phyloP scores from a whole-genome alignment of 2,888 invertebrate genomes.

The Pelosia muscerda region DNA sequence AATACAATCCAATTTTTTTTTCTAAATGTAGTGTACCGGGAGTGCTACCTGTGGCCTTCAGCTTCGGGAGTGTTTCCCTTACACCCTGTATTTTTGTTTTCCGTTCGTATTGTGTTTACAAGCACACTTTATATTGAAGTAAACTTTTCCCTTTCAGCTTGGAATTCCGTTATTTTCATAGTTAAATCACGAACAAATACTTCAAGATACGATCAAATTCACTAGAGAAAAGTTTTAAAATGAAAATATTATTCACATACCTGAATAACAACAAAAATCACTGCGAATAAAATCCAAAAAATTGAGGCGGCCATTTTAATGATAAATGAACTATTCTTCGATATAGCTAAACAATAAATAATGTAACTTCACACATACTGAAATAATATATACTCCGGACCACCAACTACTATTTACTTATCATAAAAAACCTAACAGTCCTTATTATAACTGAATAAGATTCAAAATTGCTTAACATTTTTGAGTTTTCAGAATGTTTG shows the following conservation, averaged over 20 bases:
- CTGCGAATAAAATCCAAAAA: constrained; percentile 5
- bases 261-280: constrained; percentile 7
- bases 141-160: too few species aligned
- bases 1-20: too few species aligned
- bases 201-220: too few species aligned
- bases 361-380: neutral
- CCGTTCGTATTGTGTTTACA: too few species aligned
- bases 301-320: neutral
- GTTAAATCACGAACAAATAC: too few species aligned
- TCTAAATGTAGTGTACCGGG: too few species aligned
- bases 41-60: too few species aligned
- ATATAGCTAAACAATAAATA: constrained; percentile 10
- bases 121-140: too few species aligned
- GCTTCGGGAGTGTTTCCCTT: too few species aligned
- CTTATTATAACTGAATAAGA: neutral
- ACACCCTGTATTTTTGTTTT: too few species aligned
- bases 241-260: constrained; percentile 3
- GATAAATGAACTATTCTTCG: neutral
- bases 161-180: too few species aligned
- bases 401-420: neutral
- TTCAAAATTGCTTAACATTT: neutral
- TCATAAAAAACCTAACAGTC: neutral
- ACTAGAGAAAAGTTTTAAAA: too few species aligned
- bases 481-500: constrained; percentile 1
- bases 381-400: constrained; percentile 1